These are phyloP conservation scores for Drosophila truncata DNA, from an alignment of 1,140 invertebrate species.

Conservation along the genomic window DNA sequence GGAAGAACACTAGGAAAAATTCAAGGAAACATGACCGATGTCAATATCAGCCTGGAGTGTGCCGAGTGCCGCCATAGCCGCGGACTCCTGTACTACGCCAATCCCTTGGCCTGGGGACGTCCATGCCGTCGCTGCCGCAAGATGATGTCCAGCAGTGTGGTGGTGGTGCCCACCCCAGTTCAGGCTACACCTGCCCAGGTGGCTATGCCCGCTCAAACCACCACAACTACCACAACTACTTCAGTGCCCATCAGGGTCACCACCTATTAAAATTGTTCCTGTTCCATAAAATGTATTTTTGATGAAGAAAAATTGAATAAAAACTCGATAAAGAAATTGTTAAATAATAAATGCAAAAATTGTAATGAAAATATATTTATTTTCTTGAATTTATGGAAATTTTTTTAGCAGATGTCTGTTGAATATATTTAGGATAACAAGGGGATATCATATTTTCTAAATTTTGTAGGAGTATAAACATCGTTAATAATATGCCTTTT, in stretches of 20 bases:
- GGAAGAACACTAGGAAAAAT: not conserved
- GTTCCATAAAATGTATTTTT: not conserved
- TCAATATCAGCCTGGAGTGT: conserved; percentile 49
- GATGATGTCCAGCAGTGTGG: conserved; percentile 50
- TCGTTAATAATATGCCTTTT: too few species aligned
- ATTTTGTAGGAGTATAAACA: too few species aligned
- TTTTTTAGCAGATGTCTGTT: too few species aligned
- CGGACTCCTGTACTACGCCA: conserved; percentile 31
- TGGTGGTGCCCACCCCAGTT: conserved; percentile 1
- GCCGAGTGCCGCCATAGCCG: conserved; percentile 59
- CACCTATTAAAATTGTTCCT: not conserved
- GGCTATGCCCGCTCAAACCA: conserved; percentile 4
- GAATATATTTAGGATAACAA: too few species aligned
- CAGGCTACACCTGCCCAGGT: conserved; percentile 16
- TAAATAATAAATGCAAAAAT: not conserved
- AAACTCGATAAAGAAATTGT: not conserved
- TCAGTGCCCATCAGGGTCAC: conserved; percentile 14
- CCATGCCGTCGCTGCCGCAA: conserved; percentile 61
- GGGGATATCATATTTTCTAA: too few species aligned
- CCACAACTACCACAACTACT: conserved; percentile 21
- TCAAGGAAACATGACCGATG: conserved; percentile 18
- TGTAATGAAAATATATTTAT: not conserved
- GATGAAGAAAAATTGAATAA: not conserved
- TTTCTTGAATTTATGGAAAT: not conserved
- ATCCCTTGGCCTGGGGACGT: conserved; percentile 48